phyloP scores from a whole-genome alignment of 1,140 invertebrate genomes.

The Drosophila trapezifrons region DNA sequence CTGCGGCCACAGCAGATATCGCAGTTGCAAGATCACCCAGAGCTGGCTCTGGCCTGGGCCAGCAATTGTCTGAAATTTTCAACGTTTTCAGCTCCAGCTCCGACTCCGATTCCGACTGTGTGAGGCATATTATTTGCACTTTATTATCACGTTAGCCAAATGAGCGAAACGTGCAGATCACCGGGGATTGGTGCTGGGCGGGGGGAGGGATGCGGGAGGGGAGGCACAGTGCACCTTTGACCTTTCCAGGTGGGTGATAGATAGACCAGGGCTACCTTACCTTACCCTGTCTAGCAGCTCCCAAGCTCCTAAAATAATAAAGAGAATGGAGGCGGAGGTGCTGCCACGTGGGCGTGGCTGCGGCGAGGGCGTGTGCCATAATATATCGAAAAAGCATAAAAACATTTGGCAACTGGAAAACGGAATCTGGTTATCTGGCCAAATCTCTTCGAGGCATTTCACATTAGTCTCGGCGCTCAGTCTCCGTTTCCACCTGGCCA shows the following conservation, averaged over 20 bases:
- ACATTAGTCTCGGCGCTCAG: slow-evolving; percentile 36
- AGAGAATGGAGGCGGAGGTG: slow-evolving; percentile 43
- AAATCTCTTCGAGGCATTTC: slow-evolving; percentile 55
- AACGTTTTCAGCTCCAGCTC: slow-evolving; percentile 46
- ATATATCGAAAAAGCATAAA: slow-evolving; percentile 27
- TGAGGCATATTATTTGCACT: slow-evolving; percentile 84
- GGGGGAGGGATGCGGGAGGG: too few relatives aligned
- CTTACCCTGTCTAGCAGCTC: slow-evolving; percentile 8
- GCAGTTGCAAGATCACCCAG: slow-evolving; percentile 45
- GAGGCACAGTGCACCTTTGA: slow-evolving; percentile 61
- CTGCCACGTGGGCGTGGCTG: slow-evolving; percentile 40
- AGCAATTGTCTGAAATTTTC: slow-evolving; percentile 69
- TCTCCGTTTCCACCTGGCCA: slow-evolving; percentile 32
- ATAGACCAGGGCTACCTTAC: slow-evolving; percentile 41
- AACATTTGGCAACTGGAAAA: slow-evolving; percentile 52
- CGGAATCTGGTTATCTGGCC: slow-evolving; percentile 49
- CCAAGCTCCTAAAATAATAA: slow-evolving; percentile 21
- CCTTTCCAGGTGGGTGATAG: slow-evolving; percentile 66
- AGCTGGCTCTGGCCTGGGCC: slow-evolving; percentile 29
- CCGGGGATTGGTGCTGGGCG: slow-evolving; percentile 21
- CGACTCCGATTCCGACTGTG: slow-evolving; percentile 52
- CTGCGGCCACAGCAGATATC: slow-evolving; percentile 50
- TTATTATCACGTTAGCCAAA: slow-evolving; percentile 84
- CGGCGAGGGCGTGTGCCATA: slow-evolving; percentile 43
- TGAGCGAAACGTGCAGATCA: slow-evolving; percentile 79